These are phyloP conservation scores for Leptatherina wallacei DNA, from an alignment of 2,797 vertebrate genomes.

Conservation along the genomic window DNA sequence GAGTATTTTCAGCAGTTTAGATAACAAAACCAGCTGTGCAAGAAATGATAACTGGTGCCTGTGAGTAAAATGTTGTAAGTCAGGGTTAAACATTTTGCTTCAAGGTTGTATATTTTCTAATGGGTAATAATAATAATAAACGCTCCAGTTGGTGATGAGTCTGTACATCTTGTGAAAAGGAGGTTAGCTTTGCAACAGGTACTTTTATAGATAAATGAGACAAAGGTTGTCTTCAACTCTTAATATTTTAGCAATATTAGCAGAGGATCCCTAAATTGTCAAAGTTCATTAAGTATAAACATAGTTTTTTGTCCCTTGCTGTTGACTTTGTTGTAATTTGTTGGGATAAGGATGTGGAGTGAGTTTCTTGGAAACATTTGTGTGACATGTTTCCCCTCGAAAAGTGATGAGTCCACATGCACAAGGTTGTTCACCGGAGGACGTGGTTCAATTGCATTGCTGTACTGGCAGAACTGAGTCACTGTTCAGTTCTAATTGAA, in stretches of 20 bases:
- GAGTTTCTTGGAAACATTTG: not conserved
- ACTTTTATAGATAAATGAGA: too few species aligned
- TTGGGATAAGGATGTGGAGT: not conserved
- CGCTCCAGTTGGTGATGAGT: not conserved
- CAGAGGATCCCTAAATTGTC: too few species aligned
- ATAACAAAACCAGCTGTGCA: not conserved
- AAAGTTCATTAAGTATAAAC: too few species aligned
- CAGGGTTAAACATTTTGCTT: not conserved
- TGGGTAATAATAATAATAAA: slow-evolving; percentile 9
- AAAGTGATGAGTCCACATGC: slow-evolving; percentile 11
- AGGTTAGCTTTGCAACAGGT: not conserved
- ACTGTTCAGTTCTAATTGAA: slow-evolving; percentile 66
- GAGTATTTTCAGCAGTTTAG: not conserved
- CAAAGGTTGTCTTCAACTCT: too few species aligned
- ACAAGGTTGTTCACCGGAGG: slow-evolving; percentile 30
- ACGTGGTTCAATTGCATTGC: slow-evolving; percentile 56
- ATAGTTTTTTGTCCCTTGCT: not conserved
- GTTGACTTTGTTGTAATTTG: not conserved
- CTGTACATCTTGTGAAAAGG: not conserved
- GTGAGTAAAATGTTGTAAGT: not conserved
- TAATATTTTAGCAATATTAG: too few species aligned
- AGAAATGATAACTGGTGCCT: not conserved
- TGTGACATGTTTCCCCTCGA: slow-evolving; percentile 36
- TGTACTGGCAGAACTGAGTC: slow-evolving; percentile 75
- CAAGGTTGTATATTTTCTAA: not conserved